Conservation (phyloP, 2,113 vertebrate genomes). For the Spea bombifrons region DNA sequence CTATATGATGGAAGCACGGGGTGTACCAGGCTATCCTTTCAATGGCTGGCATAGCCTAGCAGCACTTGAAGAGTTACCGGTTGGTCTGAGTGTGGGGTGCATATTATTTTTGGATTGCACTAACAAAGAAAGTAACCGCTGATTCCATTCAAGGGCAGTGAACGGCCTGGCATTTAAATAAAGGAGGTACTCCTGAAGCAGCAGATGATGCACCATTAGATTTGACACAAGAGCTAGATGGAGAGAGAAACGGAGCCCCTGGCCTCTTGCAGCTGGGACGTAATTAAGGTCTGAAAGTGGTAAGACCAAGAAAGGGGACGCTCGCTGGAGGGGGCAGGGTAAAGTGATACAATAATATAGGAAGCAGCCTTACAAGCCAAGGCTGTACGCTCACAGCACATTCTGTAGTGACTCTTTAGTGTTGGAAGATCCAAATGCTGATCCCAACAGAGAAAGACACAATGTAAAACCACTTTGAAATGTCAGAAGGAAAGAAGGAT, state of each 20-base stretch:
- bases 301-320: constrained; percentile 34
- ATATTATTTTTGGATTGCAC: neutral
- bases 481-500: neutral
- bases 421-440: neutral
- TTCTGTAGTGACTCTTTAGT: neutral
- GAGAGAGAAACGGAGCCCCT: constrained; percentile 30
- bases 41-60: too few relatives aligned
- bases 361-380: constrained; percentile 9
- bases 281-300: constrained; percentile 39
- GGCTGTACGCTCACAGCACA: neutral
- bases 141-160: neutral
- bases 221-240: constrained; percentile 27
- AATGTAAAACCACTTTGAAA: neutral
- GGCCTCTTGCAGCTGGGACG: constrained; percentile 40
- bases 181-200: constrained; percentile 5
- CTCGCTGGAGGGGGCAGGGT: constrained; percentile 31
- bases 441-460: neutral
- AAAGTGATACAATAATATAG: constrained; percentile 37
- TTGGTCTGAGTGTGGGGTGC: too few relatives aligned
- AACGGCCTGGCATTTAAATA: constrained; percentile 1
- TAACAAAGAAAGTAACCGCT: neutral
- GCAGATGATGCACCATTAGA: constrained; percentile 31
- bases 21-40: too few relatives aligned
- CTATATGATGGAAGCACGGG: too few relatives aligned
- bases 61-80: too few relatives aligned